Conservation (phyloP, 2,113 vertebrate genomes). For the Eurypyga helias region DNA sequence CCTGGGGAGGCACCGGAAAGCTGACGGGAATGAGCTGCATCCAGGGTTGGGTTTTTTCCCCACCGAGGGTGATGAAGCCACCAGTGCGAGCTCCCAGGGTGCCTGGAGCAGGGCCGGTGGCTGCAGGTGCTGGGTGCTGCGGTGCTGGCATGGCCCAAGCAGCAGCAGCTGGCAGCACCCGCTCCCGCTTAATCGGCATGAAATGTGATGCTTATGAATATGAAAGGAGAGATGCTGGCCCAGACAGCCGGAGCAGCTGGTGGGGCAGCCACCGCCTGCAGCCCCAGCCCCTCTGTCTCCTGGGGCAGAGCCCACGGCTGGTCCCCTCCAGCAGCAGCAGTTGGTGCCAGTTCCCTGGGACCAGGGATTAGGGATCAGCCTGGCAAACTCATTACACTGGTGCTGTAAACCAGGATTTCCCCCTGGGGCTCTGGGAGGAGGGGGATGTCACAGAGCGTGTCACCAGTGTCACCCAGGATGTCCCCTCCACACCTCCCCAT, state of each 20-base stretch:
- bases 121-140: not conserved
- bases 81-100: fast-evolving
- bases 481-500: not conserved
- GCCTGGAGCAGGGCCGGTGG: fast-evolving
- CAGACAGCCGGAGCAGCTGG: not conserved
- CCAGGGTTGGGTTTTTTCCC: not conserved
- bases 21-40: not conserved
- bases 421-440: not conserved
- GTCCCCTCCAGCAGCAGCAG: not conserved
- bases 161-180: constrained; percentile 19
- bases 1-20: fast-evolving
- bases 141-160: not conserved
- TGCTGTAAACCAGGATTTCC: not conserved
- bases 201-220: constrained; percentile 1
- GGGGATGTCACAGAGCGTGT: not conserved
- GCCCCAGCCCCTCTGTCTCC: not conserved
- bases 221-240: not conserved
- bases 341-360: not conserved
- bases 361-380: not conserved
- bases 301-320: not conserved
- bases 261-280: not conserved
- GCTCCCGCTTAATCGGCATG: not conserved
- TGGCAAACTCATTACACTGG: not conserved
- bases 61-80: fast-evolving
- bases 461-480: not conserved